These are phyloP conservation scores for Acanthurus lineatus DNA, from an alignment of 2,797 vertebrate genomes.

Conservation along the genomic window DNA sequence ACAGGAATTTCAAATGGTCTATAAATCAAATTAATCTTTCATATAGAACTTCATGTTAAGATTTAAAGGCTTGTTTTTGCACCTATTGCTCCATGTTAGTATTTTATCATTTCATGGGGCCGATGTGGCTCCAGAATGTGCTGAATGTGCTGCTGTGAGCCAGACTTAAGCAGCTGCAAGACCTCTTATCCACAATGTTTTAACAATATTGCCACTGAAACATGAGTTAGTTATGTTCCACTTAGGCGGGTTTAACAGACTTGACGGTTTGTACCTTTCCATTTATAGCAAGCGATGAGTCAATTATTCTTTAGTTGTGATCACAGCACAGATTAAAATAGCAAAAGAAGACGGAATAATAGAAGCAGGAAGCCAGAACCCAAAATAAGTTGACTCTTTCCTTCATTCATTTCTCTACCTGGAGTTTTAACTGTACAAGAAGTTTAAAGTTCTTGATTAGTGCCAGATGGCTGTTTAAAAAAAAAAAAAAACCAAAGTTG, in stretches of 20 bases:
- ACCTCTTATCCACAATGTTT: not conserved
- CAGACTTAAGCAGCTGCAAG: not conserved
- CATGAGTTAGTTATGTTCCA: not conserved
- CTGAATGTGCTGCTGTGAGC: not conserved
- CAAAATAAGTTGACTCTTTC: not conserved
- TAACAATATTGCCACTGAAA: not conserved
- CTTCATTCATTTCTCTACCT: not conserved
- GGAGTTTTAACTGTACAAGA: not conserved
- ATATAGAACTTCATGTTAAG: not conserved
- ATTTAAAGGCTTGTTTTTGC: not conserved
- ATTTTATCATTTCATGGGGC: not conserved
- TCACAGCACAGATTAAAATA: not conserved
- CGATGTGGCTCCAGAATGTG: not conserved
- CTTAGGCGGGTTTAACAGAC: not conserved
- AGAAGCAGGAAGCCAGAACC: not conserved
- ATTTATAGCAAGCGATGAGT: conserved; percentile 11
- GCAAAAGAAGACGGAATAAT: not conserved
- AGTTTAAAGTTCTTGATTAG: conserved; percentile 14
- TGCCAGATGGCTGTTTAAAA: conserved; percentile 19
- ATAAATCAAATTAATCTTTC: not conserved
- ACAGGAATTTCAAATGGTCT: not conserved
- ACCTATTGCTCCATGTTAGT: not conserved
- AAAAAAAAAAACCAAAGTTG: not conserved
- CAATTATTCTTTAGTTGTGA: not conserved
- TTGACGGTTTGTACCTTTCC: not conserved